Base-by-base conservation (phyloP, 2,888 invertebrate genomes). In the Hydraecia micacea region DNA sequence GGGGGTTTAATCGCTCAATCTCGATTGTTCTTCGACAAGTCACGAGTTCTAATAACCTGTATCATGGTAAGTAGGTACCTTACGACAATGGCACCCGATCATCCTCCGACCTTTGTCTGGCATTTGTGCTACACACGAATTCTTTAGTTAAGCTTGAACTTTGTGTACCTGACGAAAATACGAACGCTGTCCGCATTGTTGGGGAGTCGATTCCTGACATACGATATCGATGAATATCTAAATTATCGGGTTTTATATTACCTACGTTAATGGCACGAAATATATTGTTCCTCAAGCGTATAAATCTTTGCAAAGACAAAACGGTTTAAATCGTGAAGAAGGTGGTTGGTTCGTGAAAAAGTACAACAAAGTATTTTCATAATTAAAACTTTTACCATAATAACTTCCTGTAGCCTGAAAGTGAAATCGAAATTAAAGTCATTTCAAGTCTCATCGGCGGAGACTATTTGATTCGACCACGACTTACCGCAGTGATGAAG, bases 71-170 rank as follows among this genome's bases (percentile, higher is more conserved):
- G 58, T 46, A 28, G 18, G 58, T 80, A 80, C 77, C 69, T 87
- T 89, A 90, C 89, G 85, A 91, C 90, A 90, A 93, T 87, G 87
- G 85, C 86, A 87, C 86, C 84, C 81, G 88, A 87, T 89, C 90
- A 91, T 91, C 88, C 84, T 85, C 84, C 90, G 94, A 95, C 96
- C 96, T 96, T 96, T 96, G 89, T 46, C 91, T 96, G 95, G 93
- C 96, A 96, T 96, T 96, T 95, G 88, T 91, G 88, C 88, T 88
- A 88, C 90, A 91, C 91, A 92, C 91, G 91, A 91, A 93, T 92
- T 92, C 92, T 92, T 93, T 89, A 89, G 91, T 91, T 93, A 93
- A 94, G 93, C 91, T 92, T 95, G 93, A 95, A 93, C 94, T 93
- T 93, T 89, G 69, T 73, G 79, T 93, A 90, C 90, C 85, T 86